These are phyloP conservation scores for Solea senegalensis DNA, from an alignment of 2,113 vertebrate species.

Conservation along the genomic window DNA sequence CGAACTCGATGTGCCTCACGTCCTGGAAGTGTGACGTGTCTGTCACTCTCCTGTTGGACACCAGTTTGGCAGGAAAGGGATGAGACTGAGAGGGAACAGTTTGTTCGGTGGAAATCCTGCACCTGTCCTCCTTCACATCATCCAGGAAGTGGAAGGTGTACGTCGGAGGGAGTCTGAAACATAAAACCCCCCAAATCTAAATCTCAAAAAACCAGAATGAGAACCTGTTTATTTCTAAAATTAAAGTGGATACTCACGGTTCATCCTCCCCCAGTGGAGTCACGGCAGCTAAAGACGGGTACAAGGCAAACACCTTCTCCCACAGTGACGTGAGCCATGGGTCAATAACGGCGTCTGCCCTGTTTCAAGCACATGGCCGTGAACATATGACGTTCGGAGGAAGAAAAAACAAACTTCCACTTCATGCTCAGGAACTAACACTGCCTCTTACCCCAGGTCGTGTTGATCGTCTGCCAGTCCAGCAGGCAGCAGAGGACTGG, in stretches of 20 bases:
- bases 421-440: neutral
- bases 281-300: constrained; percentile 76
- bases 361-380: constrained; percentile 58
- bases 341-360: constrained; percentile 90
- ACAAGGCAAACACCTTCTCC: constrained; percentile 81
- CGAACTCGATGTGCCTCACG: constrained; percentile 90
- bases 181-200: neutral
- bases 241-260: constrained; percentile 78
- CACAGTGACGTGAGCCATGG: constrained; percentile 90
- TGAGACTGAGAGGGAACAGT: constrained; percentile 63
- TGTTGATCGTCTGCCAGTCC: constrained; percentile 94
- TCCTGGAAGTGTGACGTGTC: constrained; percentile 90
- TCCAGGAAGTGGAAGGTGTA: constrained; percentile 84
- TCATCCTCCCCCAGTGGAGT: constrained; percentile 76
- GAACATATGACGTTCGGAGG: neutral
- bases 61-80: constrained; percentile 83
- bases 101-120: neutral
- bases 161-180: constrained; percentile 85
- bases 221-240: neutral
- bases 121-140: constrained; percentile 37
- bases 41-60: constrained; percentile 86
- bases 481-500: constrained; percentile 79
- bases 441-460: constrained; percentile 89
- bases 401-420: neutral
- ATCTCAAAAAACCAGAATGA: neutral